Conservation (phyloP, 2,888 invertebrate genomes). For the Electrophaes corylata region DNA sequence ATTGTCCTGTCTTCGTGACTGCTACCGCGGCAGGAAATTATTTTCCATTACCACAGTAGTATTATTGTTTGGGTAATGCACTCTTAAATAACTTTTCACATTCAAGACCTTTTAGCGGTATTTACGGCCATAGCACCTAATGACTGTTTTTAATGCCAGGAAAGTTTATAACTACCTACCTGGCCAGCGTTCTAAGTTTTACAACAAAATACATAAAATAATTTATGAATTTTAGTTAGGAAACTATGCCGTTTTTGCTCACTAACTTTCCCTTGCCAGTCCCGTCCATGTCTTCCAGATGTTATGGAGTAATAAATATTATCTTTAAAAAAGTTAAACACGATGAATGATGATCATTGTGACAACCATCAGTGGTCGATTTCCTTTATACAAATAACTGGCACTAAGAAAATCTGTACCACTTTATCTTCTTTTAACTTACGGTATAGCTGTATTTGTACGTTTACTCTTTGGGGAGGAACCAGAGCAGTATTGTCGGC, state of each 20-base stretch:
- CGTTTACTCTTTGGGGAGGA: constrained; percentile 86
- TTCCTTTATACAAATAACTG: neutral
- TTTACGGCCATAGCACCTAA: constrained; percentile 17
- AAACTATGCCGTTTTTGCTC: too few relatives aligned
- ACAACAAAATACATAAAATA: neutral
- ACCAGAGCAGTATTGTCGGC: constrained; percentile 89
- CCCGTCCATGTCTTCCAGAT: too few relatives aligned
- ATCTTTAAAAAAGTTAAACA: too few relatives aligned
- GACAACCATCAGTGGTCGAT: too few relatives aligned
- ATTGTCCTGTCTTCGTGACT: constrained; percentile 25
- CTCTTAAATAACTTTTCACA: constrained; percentile 26
- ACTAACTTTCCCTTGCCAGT: too few relatives aligned
- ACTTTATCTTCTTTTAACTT: constrained; percentile 59
- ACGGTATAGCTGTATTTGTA: constrained; percentile 88
- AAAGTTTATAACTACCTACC: constrained; percentile 6
- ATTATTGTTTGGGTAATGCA: constrained; percentile 23
- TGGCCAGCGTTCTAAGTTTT: neutral
- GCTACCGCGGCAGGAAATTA: constrained; percentile 16
- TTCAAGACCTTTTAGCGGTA: constrained; percentile 21
- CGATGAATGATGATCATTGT: too few relatives aligned
- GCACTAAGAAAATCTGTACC: neutral
- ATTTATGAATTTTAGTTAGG: too few relatives aligned
- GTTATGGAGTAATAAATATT: too few relatives aligned
- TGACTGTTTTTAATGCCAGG: constrained; percentile 15
- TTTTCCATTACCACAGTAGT: constrained; percentile 20